Percentiles rank a stretch among this genome's conserved stretches.
These are phyloP conservation scores for Ptilorrhoa leucosticta DNA, from an alignment of 2,113 vertebrate species.

Conservation along the genomic window DNA sequence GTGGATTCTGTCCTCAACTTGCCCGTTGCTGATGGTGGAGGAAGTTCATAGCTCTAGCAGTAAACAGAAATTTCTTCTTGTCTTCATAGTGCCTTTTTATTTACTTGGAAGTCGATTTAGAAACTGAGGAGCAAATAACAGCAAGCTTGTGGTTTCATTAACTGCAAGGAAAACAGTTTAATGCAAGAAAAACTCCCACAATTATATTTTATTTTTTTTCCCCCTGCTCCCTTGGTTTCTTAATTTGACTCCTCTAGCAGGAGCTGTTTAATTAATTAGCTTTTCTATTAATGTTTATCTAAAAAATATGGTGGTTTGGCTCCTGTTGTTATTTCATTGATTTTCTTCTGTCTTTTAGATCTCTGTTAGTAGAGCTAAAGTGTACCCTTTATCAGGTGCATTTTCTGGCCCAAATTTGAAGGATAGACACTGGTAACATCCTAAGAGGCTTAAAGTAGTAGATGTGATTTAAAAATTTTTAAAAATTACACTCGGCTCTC, in stretches of 20 bases:
- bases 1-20: background rate
- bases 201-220: background rate
- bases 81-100: background rate
- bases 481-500: rapidly evolving
- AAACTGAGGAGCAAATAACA: background rate
- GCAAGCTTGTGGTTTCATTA: background rate
- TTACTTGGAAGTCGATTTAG: background rate
- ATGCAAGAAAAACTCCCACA: background rate
- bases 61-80: background rate
- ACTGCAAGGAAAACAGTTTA: background rate
- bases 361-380: background rate
- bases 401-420: background rate
- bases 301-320: background rate
- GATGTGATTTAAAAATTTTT: background rate
- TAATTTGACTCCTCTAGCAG: background rate
- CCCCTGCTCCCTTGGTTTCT: background rate
- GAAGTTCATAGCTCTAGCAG: background rate
- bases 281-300: background rate
- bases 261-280: background rate
- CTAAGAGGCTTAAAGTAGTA: background rate
- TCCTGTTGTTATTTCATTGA: background rate
- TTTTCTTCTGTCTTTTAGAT: background rate
- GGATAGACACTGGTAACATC: background rate
- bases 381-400: background rate
- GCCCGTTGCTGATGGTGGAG: background rate